These are phyloP conservation scores for Speoplatyrhinus poulsoni DNA, from an alignment of 2,113 vertebrate genomes.

Conservation along the genomic window DNA sequence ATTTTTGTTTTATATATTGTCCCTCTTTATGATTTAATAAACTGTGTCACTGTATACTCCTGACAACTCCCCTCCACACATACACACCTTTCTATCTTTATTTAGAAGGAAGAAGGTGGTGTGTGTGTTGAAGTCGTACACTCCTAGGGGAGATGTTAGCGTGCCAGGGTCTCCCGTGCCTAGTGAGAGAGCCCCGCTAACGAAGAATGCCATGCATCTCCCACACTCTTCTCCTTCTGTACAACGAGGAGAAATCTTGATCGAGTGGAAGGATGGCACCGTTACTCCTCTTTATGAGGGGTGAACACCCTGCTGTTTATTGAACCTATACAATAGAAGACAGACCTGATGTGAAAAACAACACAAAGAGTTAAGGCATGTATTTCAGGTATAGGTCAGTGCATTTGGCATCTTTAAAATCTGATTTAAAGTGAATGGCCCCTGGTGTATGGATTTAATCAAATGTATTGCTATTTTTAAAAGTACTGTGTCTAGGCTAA, in stretches of 20 bases:
- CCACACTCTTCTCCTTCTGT: conserved; percentile 73
- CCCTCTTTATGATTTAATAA: no score
- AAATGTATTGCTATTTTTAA: not conserved
- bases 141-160: conserved; percentile 53
- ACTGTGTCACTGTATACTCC: no score
- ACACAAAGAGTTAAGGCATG: not conserved
- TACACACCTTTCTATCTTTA: not conserved
- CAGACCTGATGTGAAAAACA: not conserved
- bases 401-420: no score
- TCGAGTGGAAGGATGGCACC: conserved; percentile 85
- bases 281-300: conserved; percentile 84
- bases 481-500: not conserved
- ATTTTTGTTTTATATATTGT: no score
- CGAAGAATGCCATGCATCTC: conserved; percentile 61
- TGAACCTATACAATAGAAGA: not conserved
- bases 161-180: conserved; percentile 68
- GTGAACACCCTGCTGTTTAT: conserved; percentile 29
- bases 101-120: conserved; percentile 81
- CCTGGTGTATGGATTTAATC: not conserved
- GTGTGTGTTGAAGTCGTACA: conserved; percentile 76
- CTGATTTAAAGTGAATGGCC: no score
- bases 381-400: no score
- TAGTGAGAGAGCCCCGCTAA: conserved; percentile 71
- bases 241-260: conserved; percentile 81
- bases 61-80: not conserved